Percentiles rank a stretch among this genome's conserved stretches.
Evolutionary conservation across 2,888 invertebrate genomes (phyloP).

Genomic region (Psylliodes chrysocephalus): DNA sequence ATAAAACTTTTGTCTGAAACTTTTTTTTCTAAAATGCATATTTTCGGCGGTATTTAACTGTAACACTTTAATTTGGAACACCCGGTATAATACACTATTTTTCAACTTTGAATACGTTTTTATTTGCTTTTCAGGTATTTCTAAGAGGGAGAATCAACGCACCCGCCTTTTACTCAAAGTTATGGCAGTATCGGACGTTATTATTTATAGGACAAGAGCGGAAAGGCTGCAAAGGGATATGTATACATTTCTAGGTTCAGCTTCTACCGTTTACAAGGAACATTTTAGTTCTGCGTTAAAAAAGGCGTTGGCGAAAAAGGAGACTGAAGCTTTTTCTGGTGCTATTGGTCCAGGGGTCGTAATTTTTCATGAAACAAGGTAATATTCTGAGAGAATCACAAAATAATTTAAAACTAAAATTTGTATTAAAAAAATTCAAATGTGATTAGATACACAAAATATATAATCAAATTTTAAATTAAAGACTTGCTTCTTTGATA

Average conservation of each 20-base stretch:
- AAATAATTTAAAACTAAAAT: too few species aligned
- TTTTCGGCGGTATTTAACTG: too few species aligned
- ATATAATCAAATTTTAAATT: too few species aligned
- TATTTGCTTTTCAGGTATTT: slow-evolving; percentile 51
- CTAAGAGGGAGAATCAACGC: slow-evolving; percentile 71
- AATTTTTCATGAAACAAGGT: slow-evolving; percentile 81
- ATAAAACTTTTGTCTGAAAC: too few species aligned
- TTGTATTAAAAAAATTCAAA: too few species aligned
- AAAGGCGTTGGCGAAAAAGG: slow-evolving; percentile 51
- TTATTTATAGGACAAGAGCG: slow-evolving; percentile 80
- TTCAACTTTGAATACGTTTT: too few species aligned
- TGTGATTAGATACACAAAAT: too few species aligned
- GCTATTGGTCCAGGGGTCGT: slow-evolving; percentile 76
- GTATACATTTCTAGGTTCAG: slow-evolving; percentile 80
- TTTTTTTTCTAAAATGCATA: too few species aligned
- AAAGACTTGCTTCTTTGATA: too few species aligned
- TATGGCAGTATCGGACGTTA: slow-evolving; percentile 83
- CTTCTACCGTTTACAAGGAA: slow-evolving; percentile 77
- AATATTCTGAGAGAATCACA: too few species aligned
- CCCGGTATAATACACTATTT: too few species aligned
- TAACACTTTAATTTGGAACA: too few species aligned
- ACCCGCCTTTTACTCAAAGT: slow-evolving; percentile 80
- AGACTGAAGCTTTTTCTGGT: slow-evolving; percentile 43
- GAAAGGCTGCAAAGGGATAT: slow-evolving; percentile 81
- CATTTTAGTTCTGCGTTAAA: slow-evolving; percentile 75